Evolutionary conservation across 1,140 invertebrate genomes (phyloP), one percentile per base, ranked within the genome.

Genomic region (Popillia japonica): DNA sequence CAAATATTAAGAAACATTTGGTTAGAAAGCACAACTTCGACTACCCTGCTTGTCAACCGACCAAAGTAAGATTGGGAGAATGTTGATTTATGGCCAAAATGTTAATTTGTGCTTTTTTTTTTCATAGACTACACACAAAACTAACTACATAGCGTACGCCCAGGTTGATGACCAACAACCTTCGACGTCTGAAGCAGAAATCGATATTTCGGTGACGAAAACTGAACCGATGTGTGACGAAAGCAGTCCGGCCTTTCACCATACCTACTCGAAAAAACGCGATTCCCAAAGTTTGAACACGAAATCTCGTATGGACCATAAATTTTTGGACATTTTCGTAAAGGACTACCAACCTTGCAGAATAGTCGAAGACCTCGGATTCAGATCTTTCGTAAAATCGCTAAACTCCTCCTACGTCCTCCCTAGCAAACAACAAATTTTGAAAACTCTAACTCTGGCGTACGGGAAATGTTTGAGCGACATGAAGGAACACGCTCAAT

Each of bases 381-480:
- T 78, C 74, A 55, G 40, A 48, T 40, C 75, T 23, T 78, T 78
- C 40, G 77, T 78, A 10, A 64, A 64, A 34, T 72, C 77, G 27
- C 59, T 78, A 74, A 78, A 78, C 59, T 40, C 77, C 0, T 48
- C 20, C 40, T 78, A 48, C 20, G n/a, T 44, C 2, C 9, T 78
- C 40, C 77, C 77, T 23, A 73, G 20, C 20, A 42, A 59, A 44
- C 40, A 74, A 8, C 75, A 34, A 14, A 72, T 82, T 22, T 40
- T 20, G 22, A 72, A 74, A 59, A 44, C 68, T 7, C n/a, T 74
- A n/a, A 8, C 72, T 0, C 3, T 17, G 20, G 27, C 72, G 6
- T 82, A 77, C 78, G 76, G 78, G 64, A 40, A 83, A 75, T 11
- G 41, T 23, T 59, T 77, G 48, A 34, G 34, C 10, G 48, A 77